Conservation (phyloP, 2,888 invertebrate genomes). For the Empis stercorea region DNA sequence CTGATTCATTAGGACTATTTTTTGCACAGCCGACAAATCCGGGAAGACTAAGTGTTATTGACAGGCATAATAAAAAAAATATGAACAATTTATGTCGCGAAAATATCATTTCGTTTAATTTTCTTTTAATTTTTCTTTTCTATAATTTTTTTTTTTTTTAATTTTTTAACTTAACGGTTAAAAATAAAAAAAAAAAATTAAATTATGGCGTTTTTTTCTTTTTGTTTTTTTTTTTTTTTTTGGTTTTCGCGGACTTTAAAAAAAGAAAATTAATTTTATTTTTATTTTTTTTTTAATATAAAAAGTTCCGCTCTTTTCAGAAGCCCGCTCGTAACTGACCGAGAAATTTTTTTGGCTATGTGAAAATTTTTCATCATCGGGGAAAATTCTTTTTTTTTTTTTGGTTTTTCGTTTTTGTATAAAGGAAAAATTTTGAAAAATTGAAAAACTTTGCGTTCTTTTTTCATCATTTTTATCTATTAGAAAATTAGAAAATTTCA, state of each 20-base stretch:
- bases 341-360: too few species aligned
- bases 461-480: too few species aligned
- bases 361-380: slow-evolving; percentile 13
- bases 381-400: slow-evolving; percentile 9
- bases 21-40: slow-evolving; percentile 36
- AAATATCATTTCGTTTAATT: slow-evolving; percentile 30
- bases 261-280: too few species aligned
- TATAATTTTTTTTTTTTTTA: slow-evolving; percentile 2
- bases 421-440: too few species aligned
- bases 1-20: slow-evolving; percentile 34
- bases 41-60: slow-evolving; percentile 35
- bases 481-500: background rate
- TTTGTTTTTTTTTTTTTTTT: slow-evolving; percentile 13
- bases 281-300: slow-evolving; percentile 15
- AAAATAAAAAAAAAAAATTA: too few species aligned
- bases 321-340: slow-evolving; percentile 40
- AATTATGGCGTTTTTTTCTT: too few species aligned
- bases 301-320: slow-evolving; percentile 37
- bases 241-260: slow-evolving; percentile 37
- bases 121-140: too few species aligned
- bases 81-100: slow-evolving; percentile 35
- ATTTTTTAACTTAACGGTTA: too few species aligned
- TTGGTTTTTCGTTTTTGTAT: background rate
- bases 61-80: slow-evolving; percentile 32
- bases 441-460: slow-evolving; percentile 1